A percentile compares a stretch with the other conserved stretches of the same genome.
These are phyloP conservation scores for Shargacucullia verbasci DNA, from an alignment of 2,888 invertebrate genomes.

Conservation along the genomic window DNA sequence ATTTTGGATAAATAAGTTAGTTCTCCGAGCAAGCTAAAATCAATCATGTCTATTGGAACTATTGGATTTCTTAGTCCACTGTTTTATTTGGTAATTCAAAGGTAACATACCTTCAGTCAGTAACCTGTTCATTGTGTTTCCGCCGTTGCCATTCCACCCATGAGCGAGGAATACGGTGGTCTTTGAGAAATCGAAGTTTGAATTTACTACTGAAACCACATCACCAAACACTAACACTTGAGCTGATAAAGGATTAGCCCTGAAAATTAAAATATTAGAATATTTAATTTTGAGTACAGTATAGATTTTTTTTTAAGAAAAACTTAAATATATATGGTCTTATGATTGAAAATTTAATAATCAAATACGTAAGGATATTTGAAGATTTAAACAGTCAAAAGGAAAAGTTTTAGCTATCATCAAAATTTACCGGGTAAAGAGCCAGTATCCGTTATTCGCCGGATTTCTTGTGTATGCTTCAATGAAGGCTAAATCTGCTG, in stretches of 20 bases:
- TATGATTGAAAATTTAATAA: no score
- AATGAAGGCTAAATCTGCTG: constrained; percentile 59
- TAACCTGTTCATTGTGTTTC: constrained; percentile 62
- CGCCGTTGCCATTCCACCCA: constrained; percentile 75
- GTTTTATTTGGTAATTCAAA: background rate
- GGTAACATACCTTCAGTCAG: constrained; percentile 66
- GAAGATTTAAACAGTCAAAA: no score
- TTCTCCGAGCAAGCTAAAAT: no score
- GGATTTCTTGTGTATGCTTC: constrained; percentile 56
- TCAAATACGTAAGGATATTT: no score
- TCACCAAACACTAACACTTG: constrained; percentile 61
- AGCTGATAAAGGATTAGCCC: constrained; percentile 60
- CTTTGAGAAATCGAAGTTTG: constrained; percentile 64
- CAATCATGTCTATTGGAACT: no score
- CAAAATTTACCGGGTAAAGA: constrained; percentile 67
- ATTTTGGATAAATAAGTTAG: no score
- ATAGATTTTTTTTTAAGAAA: no score
- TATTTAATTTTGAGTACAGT: no score
- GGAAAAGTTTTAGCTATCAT: no score
- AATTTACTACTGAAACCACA: constrained; percentile 54
- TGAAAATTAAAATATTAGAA: constrained; percentile 44
- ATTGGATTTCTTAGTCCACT: no score
- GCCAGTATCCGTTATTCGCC: constrained; percentile 65
- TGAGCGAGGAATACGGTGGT: constrained; percentile 71
- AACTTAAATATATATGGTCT: no score